Evolutionary conservation across 2,113 vertebrate genomes (phyloP), one percentile per base, ranked within the genome.

Genomic region (Tretioscincus oriximinensis): DNA sequence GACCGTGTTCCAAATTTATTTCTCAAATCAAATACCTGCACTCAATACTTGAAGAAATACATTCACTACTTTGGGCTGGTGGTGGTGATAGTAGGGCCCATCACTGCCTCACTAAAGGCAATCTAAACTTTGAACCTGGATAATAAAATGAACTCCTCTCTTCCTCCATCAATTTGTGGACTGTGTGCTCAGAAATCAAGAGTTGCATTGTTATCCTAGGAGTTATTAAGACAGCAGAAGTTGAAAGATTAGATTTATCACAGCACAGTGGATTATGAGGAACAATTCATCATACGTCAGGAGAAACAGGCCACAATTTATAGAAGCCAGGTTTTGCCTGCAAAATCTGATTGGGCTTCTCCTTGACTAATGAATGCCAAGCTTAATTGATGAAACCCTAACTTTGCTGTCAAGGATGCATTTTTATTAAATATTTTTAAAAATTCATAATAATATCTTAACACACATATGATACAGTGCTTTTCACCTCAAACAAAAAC

Each of bases 211-310:
- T 66, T 88, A 73, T 90, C 90, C 84, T 1, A 61, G 89, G 88
- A 94, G 92, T 95, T 95, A 96, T 95, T 95, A 95, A 93, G 87
- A 95, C 92, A 90, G 89, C 91, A 86, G 90, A 90, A 71, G 6
- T 86, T 88, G 92, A 93, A 94, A 94, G 92, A 95, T 95, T 90
- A 95, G 94, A 96, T 96, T 95, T 95, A 95, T 95, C 22, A 5
- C 88, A 92, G 89, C 89, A 93, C 83, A 83, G 91, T 82, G 92
- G 89, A 95, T 95, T 96, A 96, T 95, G 94, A 95, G 94, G 93
- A 95, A 94, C 93, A 95, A 96, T 96, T 95, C 90, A 95, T 96
- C 95, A 95, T 94, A 94, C 20, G 94, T 95, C 95, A 95, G 90
- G 79, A 92, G 88, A 92, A 84, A 88, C 87, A 92, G 91, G 86